Base-by-base conservation (phyloP, 2,888 invertebrate genomes). In the Chirona hameri region DNA sequence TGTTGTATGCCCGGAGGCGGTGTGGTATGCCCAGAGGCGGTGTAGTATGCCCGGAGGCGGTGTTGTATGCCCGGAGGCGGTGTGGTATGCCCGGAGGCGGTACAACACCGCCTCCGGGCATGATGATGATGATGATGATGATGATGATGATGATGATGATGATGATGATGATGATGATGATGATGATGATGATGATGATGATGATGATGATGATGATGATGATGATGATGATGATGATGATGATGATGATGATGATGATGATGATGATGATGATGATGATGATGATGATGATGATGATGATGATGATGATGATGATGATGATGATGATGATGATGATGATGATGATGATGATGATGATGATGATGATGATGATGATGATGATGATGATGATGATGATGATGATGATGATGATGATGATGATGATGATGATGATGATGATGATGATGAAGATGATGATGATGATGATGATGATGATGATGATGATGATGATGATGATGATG, bases 181-280 rank as follows among this genome's bases (percentile, higher is more conserved):
- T 82, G 52, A 46, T 79, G 65, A 79, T 79, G 39, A 29, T 29
- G 27, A 79, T 81, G 39, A 81, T 81, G 72, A 48, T 79, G 72
- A 82, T 82, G 57, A 79, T n/a, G 72, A 82, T 82, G n/a, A 79
- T 18, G 39, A 31, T 82, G 57, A 24, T 48, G 27, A 82, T 31
- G 52, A 52, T 52, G 29, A 48, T 82, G 52, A 46, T 79, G 65
- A 79, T 79, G 39, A 29, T 29, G 27, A 79, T 81, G 39, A 81
- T 81, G 72, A 48, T 79, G 72, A 82, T 82, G 57, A 79, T n/a
- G 72, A 82, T 82, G n/a, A 79, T 18, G 39, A 31, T 82, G 57
- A 24, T 48, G 27, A 82, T 31, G 52, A 52, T 52, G 29, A 48
- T 52, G 52, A 46, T n/a, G 65, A 65, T n/a, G 65, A 65, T 65